Conservation (phyloP, 2,113 vertebrate genomes). For the Phoenicopterus ruber region DNA sequence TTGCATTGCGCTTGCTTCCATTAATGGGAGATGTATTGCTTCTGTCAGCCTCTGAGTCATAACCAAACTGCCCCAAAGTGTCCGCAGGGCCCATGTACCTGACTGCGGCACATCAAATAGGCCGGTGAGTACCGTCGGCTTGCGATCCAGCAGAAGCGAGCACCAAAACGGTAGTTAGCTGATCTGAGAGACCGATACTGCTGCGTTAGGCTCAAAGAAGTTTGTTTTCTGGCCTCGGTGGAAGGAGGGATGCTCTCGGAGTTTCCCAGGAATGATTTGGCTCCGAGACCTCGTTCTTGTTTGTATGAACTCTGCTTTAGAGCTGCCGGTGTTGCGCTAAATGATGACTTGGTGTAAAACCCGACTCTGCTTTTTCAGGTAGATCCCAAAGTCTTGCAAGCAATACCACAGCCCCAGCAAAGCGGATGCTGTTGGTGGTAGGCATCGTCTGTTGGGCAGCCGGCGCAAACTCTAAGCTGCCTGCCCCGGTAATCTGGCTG, state of each 20-base stretch:
- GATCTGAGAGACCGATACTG: not conserved
- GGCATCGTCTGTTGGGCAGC: not conserved
- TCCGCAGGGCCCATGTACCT: not conserved
- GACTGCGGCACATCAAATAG: not conserved
- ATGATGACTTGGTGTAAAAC: not conserved
- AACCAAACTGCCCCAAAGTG: not conserved
- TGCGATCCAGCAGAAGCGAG: not conserved
- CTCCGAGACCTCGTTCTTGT: not conserved
- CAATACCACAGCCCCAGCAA: not conserved
- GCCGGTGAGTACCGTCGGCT: not conserved
- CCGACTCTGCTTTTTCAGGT: not conserved
- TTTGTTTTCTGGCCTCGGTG: not conserved
- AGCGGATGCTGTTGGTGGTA: not conserved
- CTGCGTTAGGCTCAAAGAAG: not conserved
- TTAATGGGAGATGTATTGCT: not conserved
- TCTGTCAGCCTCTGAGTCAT: slow-evolving; percentile 32
- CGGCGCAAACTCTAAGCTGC: not conserved
- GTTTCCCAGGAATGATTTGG: not conserved
- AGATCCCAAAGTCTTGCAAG: not conserved
- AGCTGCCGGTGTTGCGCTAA: not conserved
- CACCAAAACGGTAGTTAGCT: not conserved
- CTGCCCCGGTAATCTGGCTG: not conserved
- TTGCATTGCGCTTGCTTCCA: not conserved
- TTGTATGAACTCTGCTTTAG: not conserved
- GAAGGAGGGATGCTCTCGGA: not conserved